phyloP scores from a whole-genome alignment of 2,113 vertebrate species.

The Urocolius indicus region DNA sequence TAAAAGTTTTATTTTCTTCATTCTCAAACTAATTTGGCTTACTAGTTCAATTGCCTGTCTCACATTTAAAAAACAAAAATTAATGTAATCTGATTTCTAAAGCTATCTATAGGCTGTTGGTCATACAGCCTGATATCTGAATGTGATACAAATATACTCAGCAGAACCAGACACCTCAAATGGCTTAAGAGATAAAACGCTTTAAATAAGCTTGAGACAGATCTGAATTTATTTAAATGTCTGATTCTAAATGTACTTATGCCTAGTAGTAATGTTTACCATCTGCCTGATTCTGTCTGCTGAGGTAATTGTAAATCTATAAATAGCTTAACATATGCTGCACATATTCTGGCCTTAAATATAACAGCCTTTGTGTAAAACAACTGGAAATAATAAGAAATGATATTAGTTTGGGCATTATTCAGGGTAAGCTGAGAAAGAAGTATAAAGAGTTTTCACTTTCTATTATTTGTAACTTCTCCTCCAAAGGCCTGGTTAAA shows the following conservation, averaged over 20 bases:
- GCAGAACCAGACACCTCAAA: constrained; percentile 74
- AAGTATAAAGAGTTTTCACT: constrained; percentile 62
- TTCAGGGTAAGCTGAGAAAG: constrained; percentile 66
- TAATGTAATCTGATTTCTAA: constrained; percentile 41
- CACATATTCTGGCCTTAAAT: constrained; percentile 81
- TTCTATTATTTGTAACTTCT: constrained; percentile 61
- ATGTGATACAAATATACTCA: constrained; percentile 59
- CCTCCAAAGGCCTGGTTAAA: background rate
- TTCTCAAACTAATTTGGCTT: constrained; percentile 65
- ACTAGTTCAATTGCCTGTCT: constrained; percentile 49
- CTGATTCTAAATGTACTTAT: constrained; percentile 83
- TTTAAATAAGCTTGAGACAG: constrained; percentile 88
- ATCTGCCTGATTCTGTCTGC: constrained; percentile 84
- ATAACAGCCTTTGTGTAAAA: constrained; percentile 80
- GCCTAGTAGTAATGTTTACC: constrained; percentile 83
- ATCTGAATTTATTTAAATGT: constrained; percentile 87
- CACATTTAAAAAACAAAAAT: constrained; percentile 45
- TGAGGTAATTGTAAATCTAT: constrained; percentile 83
- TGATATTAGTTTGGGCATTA: constrained; percentile 72
- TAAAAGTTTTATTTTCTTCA: constrained; percentile 49
- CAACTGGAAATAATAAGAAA: constrained; percentile 77
- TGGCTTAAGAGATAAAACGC: constrained; percentile 81
- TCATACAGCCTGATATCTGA: constrained; percentile 40
- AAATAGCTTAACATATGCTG: constrained; percentile 82
- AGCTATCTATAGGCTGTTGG: constrained; percentile 56